A percentile compares a stretch with the other conserved stretches of the same genome.
These are phyloP conservation scores for Bhutanitis thaidina DNA, from an alignment of 2,888 invertebrate species.

Conservation along the genomic window DNA sequence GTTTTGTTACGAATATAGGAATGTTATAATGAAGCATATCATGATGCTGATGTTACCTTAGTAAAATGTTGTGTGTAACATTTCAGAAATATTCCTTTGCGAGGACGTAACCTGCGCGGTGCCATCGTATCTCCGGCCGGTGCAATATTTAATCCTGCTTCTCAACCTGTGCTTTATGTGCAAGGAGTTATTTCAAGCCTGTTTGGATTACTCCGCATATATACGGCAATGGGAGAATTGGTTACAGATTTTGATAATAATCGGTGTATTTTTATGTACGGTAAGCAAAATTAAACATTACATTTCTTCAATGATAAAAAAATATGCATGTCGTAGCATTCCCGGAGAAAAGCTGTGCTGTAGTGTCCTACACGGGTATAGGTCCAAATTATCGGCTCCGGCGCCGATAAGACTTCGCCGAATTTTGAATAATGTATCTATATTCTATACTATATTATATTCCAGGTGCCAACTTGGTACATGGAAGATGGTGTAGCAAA, in stretches of 20 bases:
- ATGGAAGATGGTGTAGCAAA: constrained; percentile 45
- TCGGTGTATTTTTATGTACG: constrained; percentile 84
- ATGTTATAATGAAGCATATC: background rate
- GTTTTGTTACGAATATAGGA: too few relatives aligned
- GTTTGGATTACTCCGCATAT: constrained; percentile 86
- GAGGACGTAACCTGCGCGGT: constrained; percentile 61
- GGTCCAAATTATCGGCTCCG: too few relatives aligned
- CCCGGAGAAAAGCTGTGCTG: too few relatives aligned
- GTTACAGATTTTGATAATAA: constrained; percentile 88
- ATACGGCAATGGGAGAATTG: constrained; percentile 91
- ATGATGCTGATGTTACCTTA: background rate
- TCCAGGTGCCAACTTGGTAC: constrained; percentile 65
- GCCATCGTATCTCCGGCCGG: constrained; percentile 57
- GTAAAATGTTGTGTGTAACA: background rate
- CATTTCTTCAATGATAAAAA: too few relatives aligned
- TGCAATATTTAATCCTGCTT: constrained; percentile 81
- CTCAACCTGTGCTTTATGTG: constrained; percentile 82
- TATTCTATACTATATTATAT: constrained; percentile 12
- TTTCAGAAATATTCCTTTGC: constrained; percentile 77
- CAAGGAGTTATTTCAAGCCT: constrained; percentile 90
- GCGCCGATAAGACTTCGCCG: too few relatives aligned
- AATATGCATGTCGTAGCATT: too few relatives aligned
- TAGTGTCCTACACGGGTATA: too few relatives aligned
- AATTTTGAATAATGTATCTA: too few relatives aligned
- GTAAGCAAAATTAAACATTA: constrained; percentile 48